Evolutionary conservation across 2,113 vertebrate genomes (phyloP), one percentile per base, ranked within the genome.

Genomic region (Eulemur macaco): DNA sequence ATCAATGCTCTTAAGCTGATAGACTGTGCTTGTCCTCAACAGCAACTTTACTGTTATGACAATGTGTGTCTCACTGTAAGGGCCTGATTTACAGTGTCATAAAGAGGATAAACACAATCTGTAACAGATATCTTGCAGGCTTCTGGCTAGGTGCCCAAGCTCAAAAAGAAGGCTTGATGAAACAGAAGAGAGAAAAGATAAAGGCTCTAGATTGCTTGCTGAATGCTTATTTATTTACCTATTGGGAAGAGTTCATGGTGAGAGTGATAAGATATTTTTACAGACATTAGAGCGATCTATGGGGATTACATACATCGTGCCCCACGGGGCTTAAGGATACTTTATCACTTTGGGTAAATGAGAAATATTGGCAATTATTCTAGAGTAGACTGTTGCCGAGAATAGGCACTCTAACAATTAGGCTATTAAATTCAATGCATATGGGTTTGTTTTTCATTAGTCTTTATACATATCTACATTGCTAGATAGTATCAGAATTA

Each of bases 221-320:
- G 52, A 89, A 86, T 81, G 89, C n/a, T 78, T 96, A 93, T 71
- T 88, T 86, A 64, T 89, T n/a, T 86, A 52, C 18, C 91, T 74
- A 50, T 58, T 69, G 60, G 27, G 6, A 86, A 93, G 93, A 81
- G 71, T 89, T 86, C 47, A 50, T 25, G 42, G 12, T 63, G 63
- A 78, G 23, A 94, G 42, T 42, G 18, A 27, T 73, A 34, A 52
- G 54, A 54, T n/a, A 5, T 21, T 88, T 83, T 92, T 64, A n/a
- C 37, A 83, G 73, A 80, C 17, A 27, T 23, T 71, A 27, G 31
- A 63, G 9, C 6, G 66, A 8, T 86, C 15, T 45, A n/a, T 42
- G 4, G 1, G 31, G 42, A 5, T 68, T 52, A 47, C 6, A 68
- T 45, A 21, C 7, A 73, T 88, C 88, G 66, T 1, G 5, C 13